These are phyloP conservation scores for Acipenser transmontanus DNA, from an alignment of 2,797 vertebrate species.

Conservation along the genomic window DNA sequence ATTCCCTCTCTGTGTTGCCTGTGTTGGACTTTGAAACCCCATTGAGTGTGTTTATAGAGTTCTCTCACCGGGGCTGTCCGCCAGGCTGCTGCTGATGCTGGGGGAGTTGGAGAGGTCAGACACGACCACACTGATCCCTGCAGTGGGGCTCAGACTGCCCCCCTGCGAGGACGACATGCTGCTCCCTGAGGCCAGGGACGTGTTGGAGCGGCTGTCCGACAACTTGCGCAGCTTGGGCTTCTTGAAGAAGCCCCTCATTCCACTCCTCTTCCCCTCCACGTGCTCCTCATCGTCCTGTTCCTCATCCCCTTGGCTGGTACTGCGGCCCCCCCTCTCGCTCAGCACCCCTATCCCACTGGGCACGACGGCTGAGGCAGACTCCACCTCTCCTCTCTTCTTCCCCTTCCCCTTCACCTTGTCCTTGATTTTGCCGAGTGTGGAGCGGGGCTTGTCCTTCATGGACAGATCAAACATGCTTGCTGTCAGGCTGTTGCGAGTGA, in stretches of 20 bases:
- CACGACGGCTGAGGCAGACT: conserved; percentile 74
- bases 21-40: no score
- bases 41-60: no score
- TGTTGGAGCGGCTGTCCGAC: conserved; percentile 84
- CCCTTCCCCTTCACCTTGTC: conserved; percentile 87
- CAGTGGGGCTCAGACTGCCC: conserved; percentile 72
- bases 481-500: conserved; percentile 82
- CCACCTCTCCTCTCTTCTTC: conserved; percentile 71
- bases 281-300: conserved; percentile 75
- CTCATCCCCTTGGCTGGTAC: conserved; percentile 64
- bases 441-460: conserved; percentile 80
- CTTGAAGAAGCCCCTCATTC: conserved; percentile 84
- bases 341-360: conserved; percentile 64
- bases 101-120: conserved; percentile 68
- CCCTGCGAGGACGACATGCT: conserved; percentile 85
- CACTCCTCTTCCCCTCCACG: conserved; percentile 70
- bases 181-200: conserved; percentile 88
- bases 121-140: conserved; percentile 65
- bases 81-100: conserved; percentile 81
- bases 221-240: conserved; percentile 80
- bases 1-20: no score
- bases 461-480: conserved; percentile 98
- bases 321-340: conserved; percentile 43
- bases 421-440: conserved; percentile 83
- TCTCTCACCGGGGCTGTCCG: conserved; percentile 73